Percentiles rank a stretch among this genome's conserved stretches.
These are phyloP conservation scores for Dichetophora obliterata DNA, from an alignment of 2,888 invertebrate species.

Conservation along the genomic window DNA sequence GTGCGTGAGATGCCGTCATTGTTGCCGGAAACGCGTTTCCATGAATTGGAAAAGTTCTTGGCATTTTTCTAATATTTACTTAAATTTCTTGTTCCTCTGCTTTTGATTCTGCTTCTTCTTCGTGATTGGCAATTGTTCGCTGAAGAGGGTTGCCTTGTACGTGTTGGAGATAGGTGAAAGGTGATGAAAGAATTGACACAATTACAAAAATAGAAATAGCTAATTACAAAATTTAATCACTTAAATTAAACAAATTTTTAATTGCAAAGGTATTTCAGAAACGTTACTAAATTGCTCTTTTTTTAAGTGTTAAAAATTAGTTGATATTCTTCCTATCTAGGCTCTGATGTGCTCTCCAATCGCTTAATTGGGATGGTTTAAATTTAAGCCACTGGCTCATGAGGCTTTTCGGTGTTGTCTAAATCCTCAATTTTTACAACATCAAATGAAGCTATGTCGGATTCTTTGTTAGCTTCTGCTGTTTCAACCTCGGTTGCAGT, in stretches of 20 bases:
- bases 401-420: background rate
- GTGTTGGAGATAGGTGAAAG: background rate
- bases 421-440: conserved; percentile 50
- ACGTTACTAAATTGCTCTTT: too few relatives aligned
- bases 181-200: background rate
- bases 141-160: conserved; percentile 14
- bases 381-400: too few relatives aligned
- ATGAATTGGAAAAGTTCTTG: conserved; percentile 23
- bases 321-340: too few relatives aligned
- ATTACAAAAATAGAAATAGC: background rate
- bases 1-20: conserved; percentile 13
- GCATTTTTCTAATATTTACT: background rate
- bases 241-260: too few relatives aligned
- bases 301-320: too few relatives aligned
- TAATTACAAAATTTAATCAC: too few relatives aligned
- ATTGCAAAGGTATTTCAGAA: too few relatives aligned
- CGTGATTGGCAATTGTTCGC: conserved; percentile 25
- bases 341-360: too few relatives aligned
- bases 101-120: background rate
- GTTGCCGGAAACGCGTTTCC: background rate
- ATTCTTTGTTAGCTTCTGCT: conserved; percentile 46
- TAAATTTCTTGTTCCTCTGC: background rate
- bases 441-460: conserved; percentile 61
- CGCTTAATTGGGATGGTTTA: too few relatives aligned
- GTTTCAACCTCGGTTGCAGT: background rate